Evolutionary conservation across 2,888 invertebrate genomes (phyloP).

Genomic region (Rhingia rostrata): DNA sequence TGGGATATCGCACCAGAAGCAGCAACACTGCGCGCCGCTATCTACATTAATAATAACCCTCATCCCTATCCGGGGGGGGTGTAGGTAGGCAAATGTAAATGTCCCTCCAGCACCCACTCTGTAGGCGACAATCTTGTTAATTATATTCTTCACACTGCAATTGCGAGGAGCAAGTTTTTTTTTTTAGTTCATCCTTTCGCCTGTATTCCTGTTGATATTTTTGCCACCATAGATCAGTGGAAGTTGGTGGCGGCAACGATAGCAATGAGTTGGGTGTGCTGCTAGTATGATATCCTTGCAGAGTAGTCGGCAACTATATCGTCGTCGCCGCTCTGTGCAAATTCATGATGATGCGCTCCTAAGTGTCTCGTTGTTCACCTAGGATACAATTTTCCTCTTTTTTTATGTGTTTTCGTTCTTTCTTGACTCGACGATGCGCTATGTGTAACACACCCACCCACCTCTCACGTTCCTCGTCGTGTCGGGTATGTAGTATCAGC

Average conservation of each 20-base stretch:
- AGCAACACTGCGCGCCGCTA: slow-evolving; percentile 46
- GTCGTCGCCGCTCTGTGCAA: slow-evolving; percentile 50
- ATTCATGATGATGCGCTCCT: slow-evolving; percentile 75
- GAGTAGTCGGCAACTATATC: slow-evolving; percentile 32
- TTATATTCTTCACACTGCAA: slow-evolving; percentile 75
- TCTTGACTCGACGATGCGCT: slow-evolving; percentile 44
- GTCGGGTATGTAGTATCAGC: slow-evolving; percentile 25
- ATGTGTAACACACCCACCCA: slow-evolving; percentile 75
- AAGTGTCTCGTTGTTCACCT: slow-evolving; percentile 75
- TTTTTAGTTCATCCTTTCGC: slow-evolving; percentile 25
- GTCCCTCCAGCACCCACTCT: slow-evolving; percentile 2
- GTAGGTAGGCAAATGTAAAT: slow-evolving; percentile 61
- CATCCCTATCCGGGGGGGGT: slow-evolving; percentile 10
- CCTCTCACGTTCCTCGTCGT: slow-evolving; percentile 24
- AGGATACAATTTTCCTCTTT: slow-evolving; percentile 61
- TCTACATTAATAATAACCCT: slow-evolving; percentile 72
- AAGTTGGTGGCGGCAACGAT: neutral
- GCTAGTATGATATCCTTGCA: slow-evolving; percentile 47
- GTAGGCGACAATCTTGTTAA: slow-evolving; percentile 75
- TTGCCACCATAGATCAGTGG: slow-evolving; percentile 67
- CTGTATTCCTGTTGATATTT: slow-evolving; percentile 71
- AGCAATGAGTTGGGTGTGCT: too few species aligned
- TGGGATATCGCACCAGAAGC: slow-evolving; percentile 66
- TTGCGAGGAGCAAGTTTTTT: slow-evolving; percentile 47
- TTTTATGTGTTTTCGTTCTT: slow-evolving; percentile 47